These are phyloP conservation scores for Brachynemurus nebulosus DNA, from an alignment of 2,888 invertebrate genomes.

Conservation along the genomic window DNA sequence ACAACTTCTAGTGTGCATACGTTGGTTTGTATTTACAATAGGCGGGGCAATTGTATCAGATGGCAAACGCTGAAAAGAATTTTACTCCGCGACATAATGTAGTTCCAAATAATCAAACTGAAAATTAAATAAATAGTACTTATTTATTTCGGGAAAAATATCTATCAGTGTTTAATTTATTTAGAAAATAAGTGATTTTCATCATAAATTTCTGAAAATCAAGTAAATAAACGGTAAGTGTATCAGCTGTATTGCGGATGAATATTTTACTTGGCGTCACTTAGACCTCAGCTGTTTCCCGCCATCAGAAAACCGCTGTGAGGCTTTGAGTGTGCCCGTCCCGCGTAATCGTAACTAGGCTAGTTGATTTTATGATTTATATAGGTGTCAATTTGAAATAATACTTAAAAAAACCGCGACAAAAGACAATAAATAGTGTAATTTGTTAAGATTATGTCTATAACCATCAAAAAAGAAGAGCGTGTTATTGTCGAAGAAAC, in stretches of 20 bases:
- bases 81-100: conserved; percentile 31
- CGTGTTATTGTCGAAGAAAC: conserved; percentile 38
- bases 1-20: too few species aligned
- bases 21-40: conserved; percentile 30
- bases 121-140: too few species aligned
- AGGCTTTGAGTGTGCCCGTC: conserved; percentile 38
- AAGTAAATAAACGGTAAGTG: not conserved
- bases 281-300: conserved; percentile 54
- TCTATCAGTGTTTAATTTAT: not conserved
- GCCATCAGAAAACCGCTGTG: conserved; percentile 48
- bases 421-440: conserved; percentile 14
- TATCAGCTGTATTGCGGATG: conserved; percentile 26
- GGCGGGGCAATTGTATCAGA: conserved; percentile 41
- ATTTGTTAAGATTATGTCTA: conserved; percentile 34
- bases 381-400: conserved; percentile 17
- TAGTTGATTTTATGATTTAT: conserved; percentile 25
- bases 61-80: conserved; percentile 37
- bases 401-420: conserved; percentile 14
- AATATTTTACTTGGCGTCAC: conserved; percentile 32
- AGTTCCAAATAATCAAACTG: conserved; percentile 25
- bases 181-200: not conserved
- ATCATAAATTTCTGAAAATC: too few species aligned
- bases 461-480: conserved; percentile 37
- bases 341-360: conserved; percentile 28
- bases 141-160: too few species aligned